Evolutionary conservation across 2,888 invertebrate species (phyloP), one percentile per base, ranked within the genome.

Genomic region (Caenorhabditis doughertyi): DNA sequence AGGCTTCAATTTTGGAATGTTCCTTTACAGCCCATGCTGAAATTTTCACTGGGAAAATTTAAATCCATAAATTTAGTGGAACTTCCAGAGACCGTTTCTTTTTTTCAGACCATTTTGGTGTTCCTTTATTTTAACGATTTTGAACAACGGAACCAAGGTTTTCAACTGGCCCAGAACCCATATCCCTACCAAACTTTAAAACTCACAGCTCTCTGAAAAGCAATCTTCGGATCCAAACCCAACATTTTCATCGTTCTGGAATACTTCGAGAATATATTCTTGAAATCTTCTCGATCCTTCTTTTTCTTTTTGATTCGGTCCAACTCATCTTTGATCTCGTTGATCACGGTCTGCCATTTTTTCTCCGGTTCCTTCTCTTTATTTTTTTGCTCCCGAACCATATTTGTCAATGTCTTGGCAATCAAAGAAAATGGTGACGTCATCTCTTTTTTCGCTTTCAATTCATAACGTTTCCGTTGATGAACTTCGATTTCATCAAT

Each of bases 361-460:
- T 84, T 84, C 32, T 16, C 21, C 5, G 68, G 70, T 35, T 65
- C 76, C 16, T 83, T 85, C 51, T 67, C 35, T 39, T 76, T 86
- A 16, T 85, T 83, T 62, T 89, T 89, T 42, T 84, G 62, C 42
- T 71, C 71, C 25, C 84, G 53, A 3, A 89, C 82, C 39, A 83
- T 51, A 39, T 81, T 76, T 3, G 85, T 89, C 51, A 89, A 58
- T 13, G 67, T 68, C 42, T 79, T 85, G 1, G 89, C 87, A 27
- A 89, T 68, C 44, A 82, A 27, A 1, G 85, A 73, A 23, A 89
- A 79, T 9, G 88, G 89, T 4, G 85, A 83, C 4, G 56, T 58
- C 60, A 76, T 35, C 29, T 76, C 76, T 9, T 27, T 49, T 25
- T 79, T 79, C 42, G 13, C 53, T n/a, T 79, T 70, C 68, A 79